Evolutionary conservation across 1,140 invertebrate genomes (phyloP).

Genomic region (Asbolus verrucosus): DNA sequence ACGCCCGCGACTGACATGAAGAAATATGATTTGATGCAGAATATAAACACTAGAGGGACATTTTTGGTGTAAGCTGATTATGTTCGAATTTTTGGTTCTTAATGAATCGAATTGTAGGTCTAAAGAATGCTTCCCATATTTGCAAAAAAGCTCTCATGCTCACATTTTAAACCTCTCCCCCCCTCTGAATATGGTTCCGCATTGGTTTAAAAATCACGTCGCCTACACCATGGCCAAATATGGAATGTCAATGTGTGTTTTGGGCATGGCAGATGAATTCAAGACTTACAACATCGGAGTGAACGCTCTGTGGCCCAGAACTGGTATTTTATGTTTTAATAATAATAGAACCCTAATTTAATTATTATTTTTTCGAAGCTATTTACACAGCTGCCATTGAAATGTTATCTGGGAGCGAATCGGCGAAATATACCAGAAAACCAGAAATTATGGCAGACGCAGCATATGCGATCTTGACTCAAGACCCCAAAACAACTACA

Average conservation of each 20-base stretch:
- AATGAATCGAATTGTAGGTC: constrained; percentile 85
- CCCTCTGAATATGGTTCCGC: constrained; percentile 88
- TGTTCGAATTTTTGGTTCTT: too few species aligned
- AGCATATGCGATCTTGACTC: constrained; percentile 89
- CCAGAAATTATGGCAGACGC: constrained; percentile 96
- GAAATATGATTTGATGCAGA: constrained; percentile 93
- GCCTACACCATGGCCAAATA: constrained; percentile 99
- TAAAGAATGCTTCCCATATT: constrained; percentile 90
- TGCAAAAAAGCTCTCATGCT: constrained; percentile 90
- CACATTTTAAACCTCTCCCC: constrained; percentile 98
- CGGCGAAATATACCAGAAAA: constrained; percentile 76
- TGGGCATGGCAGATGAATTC: constrained; percentile 97
- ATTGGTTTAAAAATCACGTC: constrained; percentile 94
- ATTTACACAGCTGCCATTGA: constrained; percentile 97
- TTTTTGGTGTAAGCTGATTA: constrained; percentile 92
- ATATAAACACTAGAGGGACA: constrained; percentile 91
- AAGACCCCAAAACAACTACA: constrained; percentile 81
- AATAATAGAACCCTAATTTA: too few species aligned
- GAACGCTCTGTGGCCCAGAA: constrained; percentile 97
- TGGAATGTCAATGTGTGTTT: constrained; percentile 98
- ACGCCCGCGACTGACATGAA: constrained; percentile 95
- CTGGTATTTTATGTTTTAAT: too few species aligned
- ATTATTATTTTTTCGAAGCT: too few species aligned
- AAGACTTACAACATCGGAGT: constrained; percentile 87
- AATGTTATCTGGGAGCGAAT: constrained; percentile 86